A percentile compares a stretch with the other conserved stretches of the same genome.
Conservation (phyloP, 2,888 invertebrate genomes). For the Nomada flava region DNA sequence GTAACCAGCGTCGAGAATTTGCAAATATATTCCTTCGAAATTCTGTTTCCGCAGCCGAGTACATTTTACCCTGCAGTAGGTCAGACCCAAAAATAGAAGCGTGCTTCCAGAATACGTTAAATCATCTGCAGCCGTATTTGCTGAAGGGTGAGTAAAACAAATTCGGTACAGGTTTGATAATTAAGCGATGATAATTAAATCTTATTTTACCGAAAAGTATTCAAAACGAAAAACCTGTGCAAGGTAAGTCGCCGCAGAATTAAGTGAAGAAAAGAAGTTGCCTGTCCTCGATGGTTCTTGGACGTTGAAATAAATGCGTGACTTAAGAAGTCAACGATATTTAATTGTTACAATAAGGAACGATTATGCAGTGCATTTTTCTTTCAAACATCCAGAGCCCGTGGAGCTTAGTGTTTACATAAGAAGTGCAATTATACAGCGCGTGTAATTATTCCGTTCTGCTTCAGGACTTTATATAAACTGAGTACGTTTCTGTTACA, state of each 20-base stretch:
- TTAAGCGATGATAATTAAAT: too few species aligned
- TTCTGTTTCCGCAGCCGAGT: conserved; percentile 86
- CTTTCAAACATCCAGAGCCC: neutral
- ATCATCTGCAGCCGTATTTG: conserved; percentile 90
- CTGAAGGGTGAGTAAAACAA: conserved; percentile 83
- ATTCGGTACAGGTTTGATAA: too few species aligned
- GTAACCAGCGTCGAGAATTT: neutral
- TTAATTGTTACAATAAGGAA: neutral
- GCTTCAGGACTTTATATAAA: conserved; percentile 10
- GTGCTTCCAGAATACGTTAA: conserved; percentile 89
- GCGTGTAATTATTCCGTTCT: neutral
- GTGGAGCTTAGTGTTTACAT: conserved; percentile 11
- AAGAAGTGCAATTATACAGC: neutral
- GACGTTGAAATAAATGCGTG: too few species aligned
- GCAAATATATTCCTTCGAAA: neutral
- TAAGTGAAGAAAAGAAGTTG: too few species aligned
- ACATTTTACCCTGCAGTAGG: conserved; percentile 89
- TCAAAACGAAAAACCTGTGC: neutral
- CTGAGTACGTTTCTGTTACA: neutral
- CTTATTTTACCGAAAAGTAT: too few species aligned
- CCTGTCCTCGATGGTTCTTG: too few species aligned
- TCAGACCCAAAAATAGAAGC: conserved; percentile 88
- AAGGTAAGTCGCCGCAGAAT: too few species aligned
- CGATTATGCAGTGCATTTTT: neutral
- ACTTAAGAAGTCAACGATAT: neutral